Conservation (phyloP, 2,888 invertebrate genomes). For the Tinea pellionella region DNA sequence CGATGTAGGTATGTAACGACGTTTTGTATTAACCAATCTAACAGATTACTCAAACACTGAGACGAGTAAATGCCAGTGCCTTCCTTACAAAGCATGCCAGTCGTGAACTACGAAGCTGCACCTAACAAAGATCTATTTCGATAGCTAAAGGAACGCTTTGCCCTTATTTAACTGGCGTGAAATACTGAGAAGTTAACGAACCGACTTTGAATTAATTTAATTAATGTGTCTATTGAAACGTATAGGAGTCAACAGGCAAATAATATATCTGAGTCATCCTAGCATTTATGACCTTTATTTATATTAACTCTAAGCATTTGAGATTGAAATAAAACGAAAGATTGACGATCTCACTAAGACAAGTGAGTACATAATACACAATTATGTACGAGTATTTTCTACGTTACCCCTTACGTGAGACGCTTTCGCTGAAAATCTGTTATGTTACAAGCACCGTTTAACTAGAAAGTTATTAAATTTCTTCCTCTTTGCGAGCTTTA, state of each 20-base stretch:
- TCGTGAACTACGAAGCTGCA: constrained; percentile 30
- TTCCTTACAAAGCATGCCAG: constrained; percentile 35
- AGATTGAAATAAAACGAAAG: no score
- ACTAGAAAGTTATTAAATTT: no score
- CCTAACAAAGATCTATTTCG: constrained; percentile 2
- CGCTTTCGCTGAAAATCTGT: no score
- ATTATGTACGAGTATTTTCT: no score
- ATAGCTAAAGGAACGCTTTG: neutral
- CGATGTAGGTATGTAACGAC: no score
- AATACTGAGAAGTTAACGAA: constrained; percentile 7
- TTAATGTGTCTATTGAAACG: constrained; percentile 1
- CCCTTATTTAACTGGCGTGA: constrained; percentile 4
- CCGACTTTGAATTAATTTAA: neutral
- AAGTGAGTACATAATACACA: no score
- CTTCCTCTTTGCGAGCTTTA: no score
- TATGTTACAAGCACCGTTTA: no score
- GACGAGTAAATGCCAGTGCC: constrained; percentile 32
- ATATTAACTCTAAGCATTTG: neutral
- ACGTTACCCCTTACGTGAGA: no score
- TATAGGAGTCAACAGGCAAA: neutral
- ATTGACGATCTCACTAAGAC: no score
- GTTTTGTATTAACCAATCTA: neutral
- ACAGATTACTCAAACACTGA: neutral
- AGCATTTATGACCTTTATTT: neutral
- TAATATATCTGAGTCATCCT: neutral